Evolutionary conservation across 2,113 vertebrate species (phyloP).

Genomic region (Ardeotis arabs): DNA sequence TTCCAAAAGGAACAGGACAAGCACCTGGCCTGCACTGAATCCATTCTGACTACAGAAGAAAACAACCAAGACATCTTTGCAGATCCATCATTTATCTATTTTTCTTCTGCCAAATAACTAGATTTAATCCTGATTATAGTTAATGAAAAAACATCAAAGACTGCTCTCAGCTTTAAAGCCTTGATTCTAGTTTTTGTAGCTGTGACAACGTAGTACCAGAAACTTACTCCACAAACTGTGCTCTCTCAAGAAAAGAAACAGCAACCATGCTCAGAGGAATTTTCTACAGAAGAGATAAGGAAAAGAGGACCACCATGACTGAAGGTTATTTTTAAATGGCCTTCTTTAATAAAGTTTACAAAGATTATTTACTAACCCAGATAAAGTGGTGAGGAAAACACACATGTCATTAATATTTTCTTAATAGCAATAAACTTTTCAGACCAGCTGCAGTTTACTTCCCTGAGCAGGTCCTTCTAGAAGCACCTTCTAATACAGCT

Average conservation of each 20-base stretch:
- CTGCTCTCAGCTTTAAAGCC: conserved; percentile 15
- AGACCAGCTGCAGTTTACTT: background rate
- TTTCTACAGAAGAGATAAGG: background rate
- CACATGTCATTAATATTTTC: background rate
- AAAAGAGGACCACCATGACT: background rate
- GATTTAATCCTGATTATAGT: background rate
- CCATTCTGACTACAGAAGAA: background rate
- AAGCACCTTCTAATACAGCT: background rate
- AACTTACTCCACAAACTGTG: background rate
- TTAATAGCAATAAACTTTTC: background rate
- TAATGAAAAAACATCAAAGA: conserved; percentile 39
- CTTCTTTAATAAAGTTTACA: background rate
- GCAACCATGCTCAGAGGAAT: background rate
- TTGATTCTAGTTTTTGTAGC: background rate
- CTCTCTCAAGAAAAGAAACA: background rate
- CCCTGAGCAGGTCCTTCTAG: background rate
- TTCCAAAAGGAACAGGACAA: background rate
- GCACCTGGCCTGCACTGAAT: background rate
- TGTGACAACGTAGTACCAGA: background rate
- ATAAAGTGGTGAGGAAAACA: background rate
- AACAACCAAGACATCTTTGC: background rate
- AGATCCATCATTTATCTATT: background rate
- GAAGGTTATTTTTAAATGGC: background rate
- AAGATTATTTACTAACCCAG: background rate
- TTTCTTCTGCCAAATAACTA: background rate